phyloP scores from a whole-genome alignment of 2,888 invertebrate species.

The Nasonia oneida region DNA sequence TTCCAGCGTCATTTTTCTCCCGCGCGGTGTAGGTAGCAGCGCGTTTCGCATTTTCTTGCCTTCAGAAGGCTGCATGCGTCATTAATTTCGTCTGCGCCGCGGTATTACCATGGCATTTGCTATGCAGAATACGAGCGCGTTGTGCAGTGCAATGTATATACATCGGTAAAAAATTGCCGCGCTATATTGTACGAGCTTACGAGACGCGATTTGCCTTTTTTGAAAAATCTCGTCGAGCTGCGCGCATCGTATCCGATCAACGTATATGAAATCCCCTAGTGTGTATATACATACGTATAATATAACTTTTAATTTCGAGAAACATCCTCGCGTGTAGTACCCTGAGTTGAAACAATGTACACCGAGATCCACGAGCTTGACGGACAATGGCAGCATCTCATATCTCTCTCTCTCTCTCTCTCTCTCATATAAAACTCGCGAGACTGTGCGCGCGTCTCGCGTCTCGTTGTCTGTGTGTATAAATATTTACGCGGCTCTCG shows the following conservation, averaged over 20 bases:
- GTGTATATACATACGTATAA: not conserved
- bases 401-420: not conserved
- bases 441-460: not conserved
- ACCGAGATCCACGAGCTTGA: not conserved
- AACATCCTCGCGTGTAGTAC: not conserved
- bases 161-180: not conserved
- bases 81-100: not conserved
- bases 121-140: not conserved
- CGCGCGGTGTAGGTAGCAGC: not conserved
- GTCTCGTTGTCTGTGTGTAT: not conserved
- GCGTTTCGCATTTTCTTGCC: not conserved
- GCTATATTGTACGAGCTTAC: not conserved
- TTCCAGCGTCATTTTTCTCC: not conserved
- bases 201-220: not conserved
- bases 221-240: not conserved
- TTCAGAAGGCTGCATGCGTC: not conserved
- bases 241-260: no score
- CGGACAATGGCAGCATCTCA: not conserved
- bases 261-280: not conserved
- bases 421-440: not conserved
- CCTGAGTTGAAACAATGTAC: not conserved
- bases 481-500: slow-evolving; percentile 33
- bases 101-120: not conserved
- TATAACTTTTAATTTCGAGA: not conserved
- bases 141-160: not conserved